Percentiles rank a stretch among this genome's conserved stretches.
phyloP scores from a whole-genome alignment of 92 coral and sea anemone species.

The Umimayanthus chanpuru region DNA sequence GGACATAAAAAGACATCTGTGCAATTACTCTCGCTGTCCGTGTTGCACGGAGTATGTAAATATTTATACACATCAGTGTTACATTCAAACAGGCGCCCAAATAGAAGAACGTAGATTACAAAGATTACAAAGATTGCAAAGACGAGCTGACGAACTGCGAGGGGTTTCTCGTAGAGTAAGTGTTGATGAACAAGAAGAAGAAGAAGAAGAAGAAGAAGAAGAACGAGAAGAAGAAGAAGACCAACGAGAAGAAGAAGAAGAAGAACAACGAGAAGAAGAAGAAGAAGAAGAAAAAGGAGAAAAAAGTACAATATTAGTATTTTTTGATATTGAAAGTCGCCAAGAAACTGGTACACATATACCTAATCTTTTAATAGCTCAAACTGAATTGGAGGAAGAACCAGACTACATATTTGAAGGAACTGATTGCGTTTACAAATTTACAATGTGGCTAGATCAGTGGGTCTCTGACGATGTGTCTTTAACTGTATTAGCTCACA shows the following conservation, averaged over 20 bases:
- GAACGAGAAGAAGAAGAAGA: neutral
- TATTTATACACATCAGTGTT: neutral
- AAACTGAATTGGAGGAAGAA: conserved; percentile 2
- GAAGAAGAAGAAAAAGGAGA: too few species aligned
- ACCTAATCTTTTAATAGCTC: conserved; percentile 11
- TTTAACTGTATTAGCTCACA: conserved; percentile 14
- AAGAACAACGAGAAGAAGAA: too few species aligned
- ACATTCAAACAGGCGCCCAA: conserved; percentile 6
- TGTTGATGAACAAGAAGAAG: neutral
- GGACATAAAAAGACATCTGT: neutral
- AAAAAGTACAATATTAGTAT: too few species aligned
- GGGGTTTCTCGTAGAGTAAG: neutral
- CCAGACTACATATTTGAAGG: neutral
- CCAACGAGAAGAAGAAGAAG: too few species aligned
- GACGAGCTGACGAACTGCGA: neutral
- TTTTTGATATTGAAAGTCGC: too few species aligned
- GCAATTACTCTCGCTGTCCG: neutral
- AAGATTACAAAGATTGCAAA: neutral
- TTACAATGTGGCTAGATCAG: neutral
- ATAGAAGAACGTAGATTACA: neutral
- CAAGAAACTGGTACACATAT: neutral
- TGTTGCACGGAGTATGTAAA: neutral
- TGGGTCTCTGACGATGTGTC: neutral
- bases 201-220: neutral
- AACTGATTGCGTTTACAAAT: neutral